Evolutionary conservation across 2,113 vertebrate genomes (phyloP).

Genomic region (Procavia capensis): DNA sequence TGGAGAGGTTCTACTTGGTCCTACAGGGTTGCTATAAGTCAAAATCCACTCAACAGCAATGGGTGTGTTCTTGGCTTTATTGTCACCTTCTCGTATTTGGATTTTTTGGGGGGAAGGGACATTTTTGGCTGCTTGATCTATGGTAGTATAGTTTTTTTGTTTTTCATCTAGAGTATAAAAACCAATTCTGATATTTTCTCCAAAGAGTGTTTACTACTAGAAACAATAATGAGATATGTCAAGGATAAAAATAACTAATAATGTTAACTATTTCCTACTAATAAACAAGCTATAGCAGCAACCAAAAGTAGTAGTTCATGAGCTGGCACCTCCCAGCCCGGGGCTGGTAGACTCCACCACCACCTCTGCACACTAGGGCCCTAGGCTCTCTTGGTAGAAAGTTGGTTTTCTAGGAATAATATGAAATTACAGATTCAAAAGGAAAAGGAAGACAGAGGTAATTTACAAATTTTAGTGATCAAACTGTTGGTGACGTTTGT

Average conservation of each 20-base stretch:
- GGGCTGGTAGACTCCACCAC: neutral
- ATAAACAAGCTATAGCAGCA: neutral
- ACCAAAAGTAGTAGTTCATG: neutral
- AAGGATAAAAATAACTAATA: neutral
- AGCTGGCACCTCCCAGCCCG: neutral
- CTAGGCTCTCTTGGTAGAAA: neutral
- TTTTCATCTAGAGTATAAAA: neutral
- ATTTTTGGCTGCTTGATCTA: neutral
- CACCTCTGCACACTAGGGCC: fast-evolving
- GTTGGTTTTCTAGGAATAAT: neutral
- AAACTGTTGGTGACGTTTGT: neutral
- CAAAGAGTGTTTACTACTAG: neutral
- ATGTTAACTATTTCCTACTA: neutral
- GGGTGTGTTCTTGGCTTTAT: no score
- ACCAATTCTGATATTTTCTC: neutral
- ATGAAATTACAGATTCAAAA: neutral
- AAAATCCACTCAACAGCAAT: no score
- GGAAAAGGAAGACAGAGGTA: neutral
- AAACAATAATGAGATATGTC: neutral
- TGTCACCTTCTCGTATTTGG: neutral
- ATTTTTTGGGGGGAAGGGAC: neutral
- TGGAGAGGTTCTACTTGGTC: no score
- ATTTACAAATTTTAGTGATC: neutral
- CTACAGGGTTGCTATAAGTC: no score
- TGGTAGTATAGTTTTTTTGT: neutral